phyloP scores from a whole-genome alignment of 2,888 invertebrate genomes.

The Drosophila subsilvestris region DNA sequence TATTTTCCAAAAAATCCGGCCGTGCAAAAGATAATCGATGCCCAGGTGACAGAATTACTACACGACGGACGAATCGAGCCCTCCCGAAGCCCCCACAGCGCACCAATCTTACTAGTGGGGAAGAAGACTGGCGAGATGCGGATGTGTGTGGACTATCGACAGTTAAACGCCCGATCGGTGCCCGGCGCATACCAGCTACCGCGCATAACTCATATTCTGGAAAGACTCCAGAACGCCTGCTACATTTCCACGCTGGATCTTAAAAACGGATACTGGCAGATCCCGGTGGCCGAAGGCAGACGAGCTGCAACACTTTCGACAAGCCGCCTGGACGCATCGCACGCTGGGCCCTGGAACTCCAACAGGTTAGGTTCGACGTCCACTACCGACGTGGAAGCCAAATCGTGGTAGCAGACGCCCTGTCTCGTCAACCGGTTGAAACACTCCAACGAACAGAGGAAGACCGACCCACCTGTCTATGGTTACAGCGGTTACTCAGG shows the following conservation, averaged over 20 bases:
- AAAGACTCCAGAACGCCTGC: not conserved
- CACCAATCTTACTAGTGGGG: not conserved
- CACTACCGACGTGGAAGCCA: too few species aligned
- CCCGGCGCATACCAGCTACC: conserved; percentile 1
- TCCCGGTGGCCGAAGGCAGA: not conserved
- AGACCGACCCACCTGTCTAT: too few species aligned
- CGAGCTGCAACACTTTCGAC: too few species aligned
- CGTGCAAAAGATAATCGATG: too few species aligned
- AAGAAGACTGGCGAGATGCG: conserved; percentile 1
- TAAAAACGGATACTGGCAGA: not conserved
- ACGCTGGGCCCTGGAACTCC: too few species aligned
- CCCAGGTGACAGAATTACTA: not conserved
- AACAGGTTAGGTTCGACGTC: too few species aligned
- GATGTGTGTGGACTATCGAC: not conserved
- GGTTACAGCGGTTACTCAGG: too few species aligned
- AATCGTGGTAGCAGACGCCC: too few species aligned
- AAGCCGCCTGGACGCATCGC: too few species aligned
- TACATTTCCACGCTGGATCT: not conserved
- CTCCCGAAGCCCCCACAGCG: conserved; percentile 1
- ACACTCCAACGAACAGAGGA: too few species aligned
- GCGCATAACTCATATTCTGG: conserved; percentile 24
- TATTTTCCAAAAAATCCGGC: too few species aligned
- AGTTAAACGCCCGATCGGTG: conserved; percentile 3
- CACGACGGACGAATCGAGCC: not conserved
- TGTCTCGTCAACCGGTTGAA: too few species aligned